Evolutionary conservation across 2,113 vertebrate genomes (phyloP), one percentile per base, ranked within the genome.

Genomic region (Menura novaehollandiae): DNA sequence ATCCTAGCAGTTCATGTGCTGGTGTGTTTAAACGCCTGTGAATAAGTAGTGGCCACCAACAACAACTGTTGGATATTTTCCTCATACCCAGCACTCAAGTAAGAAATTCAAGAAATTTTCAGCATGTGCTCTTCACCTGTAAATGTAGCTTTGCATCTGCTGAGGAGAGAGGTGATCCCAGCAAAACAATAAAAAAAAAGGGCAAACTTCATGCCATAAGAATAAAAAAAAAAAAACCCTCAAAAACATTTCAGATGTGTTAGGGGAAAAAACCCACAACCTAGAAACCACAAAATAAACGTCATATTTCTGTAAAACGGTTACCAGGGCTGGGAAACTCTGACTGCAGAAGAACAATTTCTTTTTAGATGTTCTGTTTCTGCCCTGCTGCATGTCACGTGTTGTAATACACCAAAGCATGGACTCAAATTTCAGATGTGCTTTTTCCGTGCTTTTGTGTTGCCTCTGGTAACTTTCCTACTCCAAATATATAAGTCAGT

Each of bases 231-330:
- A 26, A 0, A 16, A 59, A 55, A 33, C 9, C 2, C 15, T 60
- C 23, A 56, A 52, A 72, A 81, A 35, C 2, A 32, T 51, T 75
- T 41, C 23, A 79, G 41, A 28, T 71, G 10, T 49, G 1, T 46
- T 74, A 37, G 3, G 10, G 43, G 18, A 4, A 64, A 51, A 80
- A 86, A 68, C 1, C 9, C 6, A 22, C 21, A 73, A 76, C 23
- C 7, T 15, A 84, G 24, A 81, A 86, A 17, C 5, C 4, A 13
- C 32, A 24, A 74, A 83, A 49, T 49, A 74, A 66, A 33, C 0
- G 1, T 33, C 11, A 27, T 30, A 8, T 1, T 52, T 84, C 16
- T 37, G 6, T 21, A 32, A 37, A 46, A 11, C 0, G 0, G 33
- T 64, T 62, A n/a, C 12, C 37, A 37, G n/a, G 26, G 11, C 13